Base-by-base conservation (phyloP, 92 coral and sea anemone species). In the Palythoa grandiflora region DNA sequence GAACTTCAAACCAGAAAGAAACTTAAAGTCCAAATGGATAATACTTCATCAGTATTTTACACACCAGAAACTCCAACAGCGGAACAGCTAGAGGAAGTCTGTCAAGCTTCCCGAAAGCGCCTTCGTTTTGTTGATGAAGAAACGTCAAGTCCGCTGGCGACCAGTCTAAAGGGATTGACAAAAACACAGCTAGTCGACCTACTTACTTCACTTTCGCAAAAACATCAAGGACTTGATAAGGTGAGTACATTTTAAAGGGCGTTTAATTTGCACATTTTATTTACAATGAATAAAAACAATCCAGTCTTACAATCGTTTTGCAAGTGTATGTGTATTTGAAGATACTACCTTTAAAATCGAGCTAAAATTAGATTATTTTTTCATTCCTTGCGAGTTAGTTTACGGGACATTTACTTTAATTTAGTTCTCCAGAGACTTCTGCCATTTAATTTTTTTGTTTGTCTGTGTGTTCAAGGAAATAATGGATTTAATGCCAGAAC, bases 161-260 rank as follows among this genome's bases (percentile, higher is more conserved):
- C 75, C 38, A 89, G 90, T 7, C 89, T 94, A 13, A 90, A 91
- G 59, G 90, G 96, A 3, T 89, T 94, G 15, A 77, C 98, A 6
- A 94, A 94, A 72, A 53, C 90, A 17, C 94, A 94, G 79, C 80
- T 94, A 84, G 83, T 94, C 14, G 89, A 91, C 19, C 54, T 94
- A 44, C 21, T 94, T 40, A 89, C 85, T 38, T 79, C 89, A 13
- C 60, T 94, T 6, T 77, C 85, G 44, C 85, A 87, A 13, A 87
- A 87, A 38, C 94, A 93, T 71, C 96, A 96, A 12, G 98, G 93
- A 57, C 90, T 94, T 36, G 88, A 90, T 71, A 78, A 93, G 94
- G 98, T 94, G 65, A 59, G 65, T 71, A 37, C 14, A 12, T 21
- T 4, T 12, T 10, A 9, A 59, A 75, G 36, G 71, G 39, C 50